Evolutionary conservation across 1,140 invertebrate genomes (phyloP).

Genomic region (Drosophila kepulauana): DNA sequence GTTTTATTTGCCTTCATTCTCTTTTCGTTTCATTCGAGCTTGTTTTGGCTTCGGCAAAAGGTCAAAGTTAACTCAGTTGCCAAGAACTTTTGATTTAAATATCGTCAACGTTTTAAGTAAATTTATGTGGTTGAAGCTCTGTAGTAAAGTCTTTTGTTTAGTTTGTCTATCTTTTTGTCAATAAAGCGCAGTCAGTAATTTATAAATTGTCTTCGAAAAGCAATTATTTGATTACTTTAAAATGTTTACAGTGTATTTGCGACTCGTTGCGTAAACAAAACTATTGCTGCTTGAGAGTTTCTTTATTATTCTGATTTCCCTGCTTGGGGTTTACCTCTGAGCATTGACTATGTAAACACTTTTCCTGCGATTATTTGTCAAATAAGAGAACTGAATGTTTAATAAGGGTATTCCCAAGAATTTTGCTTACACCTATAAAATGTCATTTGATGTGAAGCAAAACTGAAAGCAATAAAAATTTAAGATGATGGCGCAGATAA

Average conservation of each 20-base stretch:
- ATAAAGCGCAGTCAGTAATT: background rate
- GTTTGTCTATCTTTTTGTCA: background rate
- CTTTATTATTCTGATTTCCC: slow-evolving; percentile 10
- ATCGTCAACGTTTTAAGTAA: background rate
- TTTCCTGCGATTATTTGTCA: background rate
- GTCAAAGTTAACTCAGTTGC: slow-evolving; percentile 57
- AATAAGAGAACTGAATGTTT: background rate
- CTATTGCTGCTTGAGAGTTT: background rate
- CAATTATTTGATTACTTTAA: background rate
- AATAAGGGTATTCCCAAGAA: slow-evolving; percentile 11
- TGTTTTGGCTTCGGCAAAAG: slow-evolving; percentile 51
- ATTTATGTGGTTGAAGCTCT: background rate
- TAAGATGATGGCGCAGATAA: background rate
- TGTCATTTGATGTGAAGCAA: background rate
- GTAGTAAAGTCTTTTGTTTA: background rate
- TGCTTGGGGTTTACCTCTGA: slow-evolving; percentile 5
- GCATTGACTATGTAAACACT: background rate
- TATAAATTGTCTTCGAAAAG: too few species aligned
- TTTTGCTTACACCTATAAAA: background rate
- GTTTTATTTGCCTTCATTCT: slow-evolving; percentile 30
- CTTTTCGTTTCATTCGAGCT: background rate
- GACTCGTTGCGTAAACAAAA: background rate
- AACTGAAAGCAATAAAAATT: background rate
- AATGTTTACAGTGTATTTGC: background rate
- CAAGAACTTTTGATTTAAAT: background rate